Evolutionary conservation across 2,113 vertebrate genomes (phyloP).

Genomic region (Gavialis gangeticus): DNA sequence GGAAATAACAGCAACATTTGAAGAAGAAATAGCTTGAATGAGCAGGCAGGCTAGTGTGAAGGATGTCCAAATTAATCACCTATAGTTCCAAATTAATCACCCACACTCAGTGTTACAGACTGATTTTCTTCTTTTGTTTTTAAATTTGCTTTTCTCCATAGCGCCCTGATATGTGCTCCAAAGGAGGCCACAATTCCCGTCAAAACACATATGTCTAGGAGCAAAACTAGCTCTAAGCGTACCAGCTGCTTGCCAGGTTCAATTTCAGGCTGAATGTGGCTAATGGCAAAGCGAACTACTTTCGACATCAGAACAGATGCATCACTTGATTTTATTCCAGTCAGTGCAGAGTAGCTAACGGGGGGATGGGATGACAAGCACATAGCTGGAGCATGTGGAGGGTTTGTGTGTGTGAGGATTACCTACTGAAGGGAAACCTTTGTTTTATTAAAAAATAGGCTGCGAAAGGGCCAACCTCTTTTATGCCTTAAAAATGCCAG

Average conservation of each 20-base stretch:
- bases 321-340: neutral
- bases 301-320: neutral
- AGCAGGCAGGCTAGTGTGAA: neutral
- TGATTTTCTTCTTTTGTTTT: neutral
- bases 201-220: constrained; percentile 27
- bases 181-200: constrained; percentile 2
- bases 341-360: rapidly evolving
- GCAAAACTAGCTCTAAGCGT: constrained; percentile 1
- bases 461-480: neutral
- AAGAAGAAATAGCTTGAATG: neutral
- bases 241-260: constrained; percentile 63
- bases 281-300: constrained; percentile 24
- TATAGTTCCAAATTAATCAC: neutral
- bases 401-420: too few species aligned
- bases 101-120: neutral
- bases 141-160: neutral
- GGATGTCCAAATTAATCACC: neutral
- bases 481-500: neutral
- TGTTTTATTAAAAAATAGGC: too few species aligned
- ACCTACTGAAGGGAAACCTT: too few species aligned
- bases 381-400: neutral
- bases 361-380: neutral
- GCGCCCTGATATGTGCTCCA: neutral
- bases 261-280: constrained; percentile 7
- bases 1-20: neutral